Conservation (phyloP, 2,113 vertebrate genomes). For the Corydoras maculifer region DNA sequence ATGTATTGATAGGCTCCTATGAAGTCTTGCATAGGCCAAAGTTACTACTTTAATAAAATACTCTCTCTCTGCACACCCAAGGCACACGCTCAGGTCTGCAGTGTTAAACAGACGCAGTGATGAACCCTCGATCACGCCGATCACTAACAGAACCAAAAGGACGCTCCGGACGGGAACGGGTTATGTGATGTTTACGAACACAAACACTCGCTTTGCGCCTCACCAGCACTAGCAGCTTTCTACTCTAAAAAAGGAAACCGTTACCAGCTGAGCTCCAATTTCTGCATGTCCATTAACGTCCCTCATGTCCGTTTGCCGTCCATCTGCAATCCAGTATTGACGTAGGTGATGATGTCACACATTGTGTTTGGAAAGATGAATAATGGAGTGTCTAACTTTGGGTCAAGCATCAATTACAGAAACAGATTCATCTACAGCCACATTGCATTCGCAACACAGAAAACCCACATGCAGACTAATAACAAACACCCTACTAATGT, state of each 20-base stretch:
- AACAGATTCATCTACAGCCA: conserved; percentile 10
- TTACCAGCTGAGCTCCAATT: too few species aligned
- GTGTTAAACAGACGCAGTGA: conserved; percentile 14
- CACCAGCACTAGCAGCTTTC: conserved; percentile 19
- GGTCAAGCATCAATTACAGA: conserved; percentile 17
- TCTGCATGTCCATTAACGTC: too few species aligned
- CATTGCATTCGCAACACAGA: conserved; percentile 21
- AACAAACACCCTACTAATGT: background rate
- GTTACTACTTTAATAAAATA: conserved; percentile 19
- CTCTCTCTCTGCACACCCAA: conserved; percentile 21
- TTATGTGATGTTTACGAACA: conserved; percentile 1
- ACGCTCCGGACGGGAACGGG: background rate
- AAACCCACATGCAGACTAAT: conserved; percentile 8
- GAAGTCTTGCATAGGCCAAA: conserved; percentile 37
- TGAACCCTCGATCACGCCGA: background rate
- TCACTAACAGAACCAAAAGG: background rate
- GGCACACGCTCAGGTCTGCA: conserved; percentile 17
- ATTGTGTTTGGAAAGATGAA: background rate
- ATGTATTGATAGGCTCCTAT: conserved; percentile 20
- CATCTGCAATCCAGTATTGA: too few species aligned
- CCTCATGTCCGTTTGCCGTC: too few species aligned
- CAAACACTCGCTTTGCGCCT: conserved; percentile 8
- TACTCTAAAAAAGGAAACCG: background rate
- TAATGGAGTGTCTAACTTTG: conserved; percentile 10
- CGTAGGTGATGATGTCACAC: too few species aligned